These are phyloP conservation scores for Phymastichus coffea DNA, from an alignment of 1,140 invertebrate species.

Conservation along the genomic window DNA sequence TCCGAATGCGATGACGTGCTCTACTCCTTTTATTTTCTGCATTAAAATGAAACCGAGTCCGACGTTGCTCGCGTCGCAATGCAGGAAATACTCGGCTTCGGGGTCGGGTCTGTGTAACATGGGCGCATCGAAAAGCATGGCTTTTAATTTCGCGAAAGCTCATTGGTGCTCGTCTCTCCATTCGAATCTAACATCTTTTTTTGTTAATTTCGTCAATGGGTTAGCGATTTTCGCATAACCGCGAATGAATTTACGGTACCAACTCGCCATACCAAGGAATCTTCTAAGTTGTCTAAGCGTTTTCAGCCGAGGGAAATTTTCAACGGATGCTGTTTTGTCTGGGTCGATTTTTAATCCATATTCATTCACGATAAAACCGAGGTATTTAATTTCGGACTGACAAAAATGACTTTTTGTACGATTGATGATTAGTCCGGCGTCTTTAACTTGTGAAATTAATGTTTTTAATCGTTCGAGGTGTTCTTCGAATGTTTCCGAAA, in stretches of 20 bases:
- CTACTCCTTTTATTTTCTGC: neutral
- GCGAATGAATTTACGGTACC: constrained; percentile 28
- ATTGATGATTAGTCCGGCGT: too few relatives aligned
- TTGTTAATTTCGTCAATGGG: constrained; percentile 5
- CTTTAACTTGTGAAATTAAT: neutral
- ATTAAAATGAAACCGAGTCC: neutral
- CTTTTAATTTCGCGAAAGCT: constrained; percentile 12
- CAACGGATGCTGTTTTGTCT: neutral
- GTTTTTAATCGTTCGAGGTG: neutral
- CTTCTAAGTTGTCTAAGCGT: constrained; percentile 16
- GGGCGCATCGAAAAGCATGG: neutral
- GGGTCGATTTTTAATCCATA: neutral
- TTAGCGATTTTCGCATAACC: constrained; percentile 19
- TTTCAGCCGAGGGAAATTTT: neutral
- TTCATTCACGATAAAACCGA: neutral
- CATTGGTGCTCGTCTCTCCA: neutral
- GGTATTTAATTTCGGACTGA: too few relatives aligned
- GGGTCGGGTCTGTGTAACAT: neutral
- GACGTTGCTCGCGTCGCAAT: neutral
- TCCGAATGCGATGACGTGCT: neutral
- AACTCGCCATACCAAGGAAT: constrained; percentile 24
- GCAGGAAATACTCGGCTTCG: neutral
- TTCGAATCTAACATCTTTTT: constrained; percentile 1
- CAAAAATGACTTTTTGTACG: too few relatives aligned
- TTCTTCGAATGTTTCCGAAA: neutral